These are phyloP conservation scores for Bombus polaris DNA, from an alignment of 1,140 invertebrate genomes.

Conservation along the genomic window DNA sequence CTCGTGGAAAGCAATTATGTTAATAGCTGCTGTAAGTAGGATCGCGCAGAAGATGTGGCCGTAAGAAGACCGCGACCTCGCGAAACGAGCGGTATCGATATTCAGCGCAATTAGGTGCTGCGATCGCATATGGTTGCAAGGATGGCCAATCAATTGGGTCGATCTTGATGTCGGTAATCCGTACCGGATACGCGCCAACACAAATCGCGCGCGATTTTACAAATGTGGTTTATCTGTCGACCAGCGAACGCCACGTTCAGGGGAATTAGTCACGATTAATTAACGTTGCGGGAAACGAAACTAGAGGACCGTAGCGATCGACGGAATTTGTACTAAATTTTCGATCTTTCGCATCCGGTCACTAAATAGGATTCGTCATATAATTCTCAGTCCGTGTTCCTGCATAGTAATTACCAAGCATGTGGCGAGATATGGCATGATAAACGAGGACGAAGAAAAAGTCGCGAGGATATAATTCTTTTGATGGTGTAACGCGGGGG, in stretches of 20 bases:
- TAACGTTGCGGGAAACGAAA: background rate
- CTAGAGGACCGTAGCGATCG: background rate
- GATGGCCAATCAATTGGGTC: constrained; percentile 7
- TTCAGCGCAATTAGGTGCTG: background rate
- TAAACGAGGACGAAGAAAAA: background rate
- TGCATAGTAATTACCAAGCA: background rate
- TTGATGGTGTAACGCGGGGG: background rate
- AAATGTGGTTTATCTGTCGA: background rate
- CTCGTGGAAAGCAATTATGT: too few relatives aligned
- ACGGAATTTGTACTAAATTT: background rate
- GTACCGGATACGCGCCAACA: background rate
- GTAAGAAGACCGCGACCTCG: background rate
- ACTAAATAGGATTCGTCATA: background rate
- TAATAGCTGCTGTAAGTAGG: too few relatives aligned
- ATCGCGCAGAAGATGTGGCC: background rate
- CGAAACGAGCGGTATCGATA: background rate
- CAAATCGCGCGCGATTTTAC: background rate
- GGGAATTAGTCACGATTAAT: constrained; percentile 20
- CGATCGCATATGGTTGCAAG: background rate
- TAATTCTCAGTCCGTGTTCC: background rate
- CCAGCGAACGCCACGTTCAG: background rate
- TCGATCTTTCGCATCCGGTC: background rate
- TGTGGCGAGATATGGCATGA: background rate
- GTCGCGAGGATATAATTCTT: background rate
- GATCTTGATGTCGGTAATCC: background rate